Evolutionary conservation across 2,113 vertebrate species (phyloP), one percentile per base, ranked within the genome.

Genomic region (Paradoxurus hermaphroditus): DNA sequence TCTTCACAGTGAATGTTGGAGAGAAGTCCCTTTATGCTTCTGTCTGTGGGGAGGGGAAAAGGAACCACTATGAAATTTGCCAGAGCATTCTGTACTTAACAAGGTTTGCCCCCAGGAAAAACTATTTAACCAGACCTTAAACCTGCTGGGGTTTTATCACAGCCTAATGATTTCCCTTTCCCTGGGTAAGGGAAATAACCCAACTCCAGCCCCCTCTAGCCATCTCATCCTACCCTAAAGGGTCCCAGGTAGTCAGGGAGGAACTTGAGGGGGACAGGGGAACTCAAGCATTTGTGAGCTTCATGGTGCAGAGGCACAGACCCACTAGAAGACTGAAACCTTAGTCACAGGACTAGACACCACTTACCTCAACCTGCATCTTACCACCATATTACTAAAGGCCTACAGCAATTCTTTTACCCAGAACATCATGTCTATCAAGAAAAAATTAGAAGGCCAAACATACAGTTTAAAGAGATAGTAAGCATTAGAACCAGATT

Each of bases 61-160:
- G 75, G 18, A 91, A 56, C 36, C 77, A 41, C 67, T 27, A 5
- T 29, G 78, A 56, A 10, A 21, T 41, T 25, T 11, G 16, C 19
- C 41, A 78, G 44, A 65, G 9, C 41, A 67, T 68, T 68, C 44
- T 77, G 46, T 73, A 41, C 65, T 31, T 59, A 51, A 73, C 34
- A 51, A 90, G 41, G 23, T 77, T 34, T 36, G 56, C 23, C 6
- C 73, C 41, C 59, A 39, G 44, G 53, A 63, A 44, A 51, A 39
- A 67, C 19, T n/a, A n/a, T 46, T 81, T 65, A 90, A 31, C 34
- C 44, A 65, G 44, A 67, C 25, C n/a, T 25, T 63, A 67, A 67
- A 23, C 44, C 36, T 29, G 44, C 73, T 81, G 46, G n/a, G 75
- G 6, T 68, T 90, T 90, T 51, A 91, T 51, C 82, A 78, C n/a